Base-by-base conservation (phyloP, 2,888 invertebrate genomes). In the Monoplex corrugatus region DNA sequence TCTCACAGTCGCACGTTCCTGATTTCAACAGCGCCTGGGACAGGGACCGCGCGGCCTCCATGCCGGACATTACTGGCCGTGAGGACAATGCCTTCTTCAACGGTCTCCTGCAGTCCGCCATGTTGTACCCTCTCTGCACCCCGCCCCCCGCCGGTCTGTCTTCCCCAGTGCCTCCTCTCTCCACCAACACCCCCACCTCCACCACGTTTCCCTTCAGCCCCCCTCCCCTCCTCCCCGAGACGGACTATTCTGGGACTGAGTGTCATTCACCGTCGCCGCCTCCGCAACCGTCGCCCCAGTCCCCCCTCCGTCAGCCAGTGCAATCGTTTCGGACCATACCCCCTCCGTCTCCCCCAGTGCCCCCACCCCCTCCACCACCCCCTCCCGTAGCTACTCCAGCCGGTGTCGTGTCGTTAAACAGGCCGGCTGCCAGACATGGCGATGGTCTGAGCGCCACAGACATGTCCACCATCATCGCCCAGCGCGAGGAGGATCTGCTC, bases 21-120 rank as follows among this genome's bases (percentile, higher is more conserved):
- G 86, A 40, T 6, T 84, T 44, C 57, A 2, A 44, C 32, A 84
- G 84, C 45, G 84, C 84, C 23, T 84, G 84, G 84, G 84, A 84
- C 84, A 84, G 84, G 38, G 84, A 84, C 84, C 2, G 84, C 19
- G 84, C 57, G 35, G 84, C 84, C 19, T 84, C 84, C 50, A 84
- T 84, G 84, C 84, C 84, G 19, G 84, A 84, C 38, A 57, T 84
- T 23, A 38, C 57, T 13, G 84, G 35, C 43, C 35, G 35, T 5
- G 84, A 57, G 3, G 28, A 40, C 23, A 32, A n/a, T 23, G 35
- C 84, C 10, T 84, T 84, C 38, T 57, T 84, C n/a, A 57, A 16
- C 38, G 38, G 38, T 23, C 45, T 84, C 6, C 84, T 84, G 35
- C 50, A 57, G 57, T 57, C 84, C 28, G 84, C 38, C 23, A 23